These are phyloP conservation scores for Henicopernis longicauda DNA, from an alignment of 2,113 vertebrate species.

Conservation along the genomic window DNA sequence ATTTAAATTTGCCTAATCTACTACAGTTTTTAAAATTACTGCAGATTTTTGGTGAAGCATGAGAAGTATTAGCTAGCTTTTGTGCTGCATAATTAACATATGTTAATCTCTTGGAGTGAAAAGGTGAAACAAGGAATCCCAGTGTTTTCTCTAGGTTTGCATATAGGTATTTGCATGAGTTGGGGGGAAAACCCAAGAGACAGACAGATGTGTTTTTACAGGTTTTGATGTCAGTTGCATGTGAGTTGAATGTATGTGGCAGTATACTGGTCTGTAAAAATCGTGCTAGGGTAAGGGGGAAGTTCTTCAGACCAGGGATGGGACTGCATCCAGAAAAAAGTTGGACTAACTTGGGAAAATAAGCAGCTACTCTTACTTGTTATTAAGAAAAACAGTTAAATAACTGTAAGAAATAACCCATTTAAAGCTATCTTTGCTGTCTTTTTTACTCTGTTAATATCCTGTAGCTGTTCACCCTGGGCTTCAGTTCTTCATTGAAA, in stretches of 20 bases:
- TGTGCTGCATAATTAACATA: neutral
- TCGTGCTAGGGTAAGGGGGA: neutral
- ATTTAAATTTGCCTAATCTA: neutral
- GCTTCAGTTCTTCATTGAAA: neutral
- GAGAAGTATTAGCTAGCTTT: neutral
- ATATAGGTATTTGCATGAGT: neutral
- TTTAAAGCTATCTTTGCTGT: slow-evolving; percentile 47
- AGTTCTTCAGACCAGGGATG: neutral
- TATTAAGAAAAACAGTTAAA: too few species aligned
- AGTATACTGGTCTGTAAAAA: neutral
- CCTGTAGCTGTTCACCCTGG: neutral
- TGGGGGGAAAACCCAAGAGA: neutral
- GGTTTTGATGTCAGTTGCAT: neutral
- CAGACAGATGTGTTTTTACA: neutral
- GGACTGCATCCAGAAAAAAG: neutral
- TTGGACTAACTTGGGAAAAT: neutral
- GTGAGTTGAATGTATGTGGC: neutral
- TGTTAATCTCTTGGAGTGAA: neutral
- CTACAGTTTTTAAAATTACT: neutral
- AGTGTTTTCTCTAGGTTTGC: slow-evolving; percentile 14
- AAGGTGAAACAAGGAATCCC: neutral
- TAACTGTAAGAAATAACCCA: slow-evolving; percentile 2
- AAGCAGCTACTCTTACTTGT: slow-evolving; percentile 2
- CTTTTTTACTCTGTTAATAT: slow-evolving; percentile 48
- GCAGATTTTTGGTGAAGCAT: neutral